Conservation (phyloP, 2,113 vertebrate genomes). For the Phylloscopus trochilus region DNA sequence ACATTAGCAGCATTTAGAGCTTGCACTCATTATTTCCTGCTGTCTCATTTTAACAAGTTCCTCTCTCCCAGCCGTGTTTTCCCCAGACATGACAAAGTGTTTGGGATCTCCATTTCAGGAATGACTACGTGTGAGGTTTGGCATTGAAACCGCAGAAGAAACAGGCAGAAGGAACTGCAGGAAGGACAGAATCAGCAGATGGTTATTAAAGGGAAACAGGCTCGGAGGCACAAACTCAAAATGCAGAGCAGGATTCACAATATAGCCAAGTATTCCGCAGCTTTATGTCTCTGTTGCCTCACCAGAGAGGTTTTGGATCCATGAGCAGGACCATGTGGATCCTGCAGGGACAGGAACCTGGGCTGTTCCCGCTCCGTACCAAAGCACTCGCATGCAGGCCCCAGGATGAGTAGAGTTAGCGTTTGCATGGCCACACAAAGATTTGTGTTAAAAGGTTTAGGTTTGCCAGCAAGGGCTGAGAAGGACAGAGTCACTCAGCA, state of each 20-base stretch:
- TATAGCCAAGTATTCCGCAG: background rate
- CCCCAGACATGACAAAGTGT: background rate
- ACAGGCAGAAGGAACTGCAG: conserved; percentile 30
- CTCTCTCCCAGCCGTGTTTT: background rate
- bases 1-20: background rate
- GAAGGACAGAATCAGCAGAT: background rate
- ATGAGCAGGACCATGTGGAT: background rate
- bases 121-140: background rate
- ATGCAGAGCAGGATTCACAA: background rate
- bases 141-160: conserved; percentile 1
- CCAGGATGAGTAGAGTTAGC: conserved; percentile 46
- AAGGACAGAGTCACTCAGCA: conserved; percentile 26
- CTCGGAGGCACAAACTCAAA: background rate
- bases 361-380: background rate
- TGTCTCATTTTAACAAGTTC: background rate
- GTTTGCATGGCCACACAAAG: background rate
- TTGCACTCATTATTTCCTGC: background rate
- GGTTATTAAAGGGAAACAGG: background rate
- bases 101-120: background rate
- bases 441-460: conserved; percentile 53
- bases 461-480: conserved; percentile 10
- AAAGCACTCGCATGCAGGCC: background rate
- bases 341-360: background rate
- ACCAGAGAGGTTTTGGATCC: background rate
- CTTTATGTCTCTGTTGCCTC: background rate